Evolutionary conservation across 1,140 invertebrate genomes (phyloP).

Genomic region (Orius insidiosus): DNA sequence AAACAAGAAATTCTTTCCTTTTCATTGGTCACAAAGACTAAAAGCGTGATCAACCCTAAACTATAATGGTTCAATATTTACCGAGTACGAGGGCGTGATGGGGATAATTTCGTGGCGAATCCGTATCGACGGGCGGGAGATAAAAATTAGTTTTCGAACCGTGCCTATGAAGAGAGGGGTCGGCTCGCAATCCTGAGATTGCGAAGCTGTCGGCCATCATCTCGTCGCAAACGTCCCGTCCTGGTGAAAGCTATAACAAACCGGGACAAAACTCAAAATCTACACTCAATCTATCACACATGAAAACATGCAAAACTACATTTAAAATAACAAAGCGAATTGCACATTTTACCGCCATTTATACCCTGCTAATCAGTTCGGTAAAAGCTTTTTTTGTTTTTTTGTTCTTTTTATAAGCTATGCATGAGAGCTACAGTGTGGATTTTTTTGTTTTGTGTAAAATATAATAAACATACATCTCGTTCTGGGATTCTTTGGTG

Average conservation of each 20-base stretch:
- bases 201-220: constrained; percentile 68
- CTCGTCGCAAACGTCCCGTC: constrained; percentile 44
- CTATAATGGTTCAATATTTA: constrained; percentile 13
- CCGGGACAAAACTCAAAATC: not conserved
- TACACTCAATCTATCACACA: not conserved
- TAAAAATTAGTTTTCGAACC: constrained; percentile 87
- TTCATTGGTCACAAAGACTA: not conserved
- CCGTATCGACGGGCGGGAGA: constrained; percentile 42
- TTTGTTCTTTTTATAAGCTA: too few relatives aligned
- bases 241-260: constrained; percentile 28
- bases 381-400: not conserved
- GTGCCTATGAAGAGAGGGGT: constrained; percentile 76
- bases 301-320: not conserved
- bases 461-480: constrained; percentile 16
- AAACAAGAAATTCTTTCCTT: constrained; percentile 5
- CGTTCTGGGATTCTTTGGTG: constrained; percentile 13
- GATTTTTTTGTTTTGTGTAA: not conserved
- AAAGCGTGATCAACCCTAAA: too few relatives aligned
- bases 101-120: constrained; percentile 40
- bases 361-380: constrained; percentile 1
- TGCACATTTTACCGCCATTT: not conserved
- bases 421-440: not conserved
- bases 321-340: not conserved
- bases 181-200: constrained; percentile 83
- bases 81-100: constrained; percentile 58